Evolutionary conservation across 2,113 vertebrate genomes (phyloP).

Genomic region (Bos javanicus): DNA sequence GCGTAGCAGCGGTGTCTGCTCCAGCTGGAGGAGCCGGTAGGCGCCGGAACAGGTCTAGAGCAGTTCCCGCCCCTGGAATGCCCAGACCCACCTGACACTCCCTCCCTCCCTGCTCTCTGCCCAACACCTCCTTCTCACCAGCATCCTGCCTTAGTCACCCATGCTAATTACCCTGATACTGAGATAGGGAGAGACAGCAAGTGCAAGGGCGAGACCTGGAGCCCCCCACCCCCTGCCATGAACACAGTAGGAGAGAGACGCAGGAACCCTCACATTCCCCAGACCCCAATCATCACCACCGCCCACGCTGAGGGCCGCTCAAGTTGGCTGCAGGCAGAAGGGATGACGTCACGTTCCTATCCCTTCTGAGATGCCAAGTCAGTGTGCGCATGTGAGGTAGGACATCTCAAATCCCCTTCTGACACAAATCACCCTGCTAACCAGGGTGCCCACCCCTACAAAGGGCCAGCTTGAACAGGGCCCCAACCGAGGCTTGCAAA

Average conservation of each 20-base stretch:
- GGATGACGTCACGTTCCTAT: not conserved
- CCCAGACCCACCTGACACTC: constrained; percentile 48
- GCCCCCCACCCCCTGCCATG: not conserved
- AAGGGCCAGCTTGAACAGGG: not conserved
- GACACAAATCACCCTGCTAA: not conserved
- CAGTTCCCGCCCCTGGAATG: constrained; percentile 54
- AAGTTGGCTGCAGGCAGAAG: not conserved
- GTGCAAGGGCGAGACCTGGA: not conserved
- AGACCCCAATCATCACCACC: not conserved
- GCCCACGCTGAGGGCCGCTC: not conserved
- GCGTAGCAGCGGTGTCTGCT: constrained; percentile 37
- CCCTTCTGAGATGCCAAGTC: not conserved
- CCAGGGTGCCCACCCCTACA: not conserved
- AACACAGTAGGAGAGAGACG: not conserved
- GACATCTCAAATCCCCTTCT: not conserved
- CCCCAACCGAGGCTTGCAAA: not conserved
- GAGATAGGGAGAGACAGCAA: constrained; percentile 55
- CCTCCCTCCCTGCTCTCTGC: not conserved
- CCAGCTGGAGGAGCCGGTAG: constrained; percentile 61
- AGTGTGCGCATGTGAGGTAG: not conserved
- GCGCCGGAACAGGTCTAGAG: constrained; percentile 27
- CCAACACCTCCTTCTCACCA: constrained; percentile 68
- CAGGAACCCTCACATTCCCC: not conserved
- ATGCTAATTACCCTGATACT: constrained; percentile 75
- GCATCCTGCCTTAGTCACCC: constrained; percentile 72